Percentiles rank a stretch among this genome's conserved stretches.
phyloP scores from a whole-genome alignment of 1,140 invertebrate species.

The Caenorhabditis inopinata region DNA sequence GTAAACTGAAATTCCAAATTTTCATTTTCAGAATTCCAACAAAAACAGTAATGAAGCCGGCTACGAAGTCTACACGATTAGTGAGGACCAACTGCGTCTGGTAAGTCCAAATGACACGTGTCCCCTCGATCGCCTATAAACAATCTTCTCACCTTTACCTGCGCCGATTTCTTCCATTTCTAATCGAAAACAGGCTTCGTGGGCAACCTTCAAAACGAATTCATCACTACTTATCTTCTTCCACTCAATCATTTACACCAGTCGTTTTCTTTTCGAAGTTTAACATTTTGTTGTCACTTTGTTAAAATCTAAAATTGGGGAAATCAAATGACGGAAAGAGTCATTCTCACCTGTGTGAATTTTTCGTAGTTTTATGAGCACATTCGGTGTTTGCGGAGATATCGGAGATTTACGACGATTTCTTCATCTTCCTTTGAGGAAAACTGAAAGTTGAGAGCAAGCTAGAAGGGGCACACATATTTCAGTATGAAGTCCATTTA shows the following conservation, averaged over 20 bases:
- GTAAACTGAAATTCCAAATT: no score
- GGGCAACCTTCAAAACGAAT: not conserved
- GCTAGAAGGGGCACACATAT: no score
- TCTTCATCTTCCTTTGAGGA: no score
- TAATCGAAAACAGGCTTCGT: not conserved
- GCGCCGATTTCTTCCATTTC: not conserved
- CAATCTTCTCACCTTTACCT: not conserved
- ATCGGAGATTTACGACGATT: no score
- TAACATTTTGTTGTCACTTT: not conserved
- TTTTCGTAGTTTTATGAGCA: no score
- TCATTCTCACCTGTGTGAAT: no score
- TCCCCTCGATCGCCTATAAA: not conserved
- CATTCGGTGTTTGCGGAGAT: no score
- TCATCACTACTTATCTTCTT: not conserved
- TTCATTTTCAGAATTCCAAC: not conserved
- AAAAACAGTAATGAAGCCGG: slow-evolving; percentile 7
- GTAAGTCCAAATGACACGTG: not conserved
- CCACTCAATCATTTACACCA: not conserved
- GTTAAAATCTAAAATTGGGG: no score
- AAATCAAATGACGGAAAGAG: no score
- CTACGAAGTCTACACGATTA: slow-evolving; percentile 13
- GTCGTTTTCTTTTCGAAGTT: not conserved
- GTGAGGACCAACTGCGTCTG: slow-evolving; percentile 16
- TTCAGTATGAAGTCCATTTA: no score
- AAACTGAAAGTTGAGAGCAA: no score